Evolutionary conservation across 2,797 vertebrate genomes (phyloP), one percentile per base, ranked within the genome.

Genomic region (Pangasius sanitwongsei): DNA sequence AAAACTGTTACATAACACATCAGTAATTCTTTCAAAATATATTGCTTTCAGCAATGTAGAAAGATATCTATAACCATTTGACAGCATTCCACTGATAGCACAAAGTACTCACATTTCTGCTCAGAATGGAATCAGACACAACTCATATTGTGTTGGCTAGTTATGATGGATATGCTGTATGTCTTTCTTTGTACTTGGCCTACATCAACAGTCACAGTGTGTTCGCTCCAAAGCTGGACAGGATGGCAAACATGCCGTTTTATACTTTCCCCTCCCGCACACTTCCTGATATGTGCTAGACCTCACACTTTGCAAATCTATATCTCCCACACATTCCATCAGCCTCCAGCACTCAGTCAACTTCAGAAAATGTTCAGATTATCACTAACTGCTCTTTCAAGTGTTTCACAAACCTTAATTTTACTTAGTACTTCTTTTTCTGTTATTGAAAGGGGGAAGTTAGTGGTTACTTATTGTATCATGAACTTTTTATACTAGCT

Each of bases 141-240:
- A 67, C 86, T 89, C 92, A 89, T 91, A 91, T 87, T 89, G 90
- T 89, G 78, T 86, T 89, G 88, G 87, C 86, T 55, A 37, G 77
- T 91, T 69, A 89, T 89, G 87, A 85, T 89, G 85, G 91, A 92
- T 92, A 87, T 92, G 92, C 92, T 92, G 91, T 87, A 92, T 91
- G 85, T 93, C 85, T 87, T 86, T 93, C 92, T 92, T 94, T 94
- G 93, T 94, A 92, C 94, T 92, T 89, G 83, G 91, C 89, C 87
- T 92, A 93, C 91, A 94, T 91, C 90, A 93, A 94, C 91, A 92
- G 93, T 92, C 91, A 92, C 87, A 89, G 72, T 85, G 89, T 89
- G 91, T 90, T 91, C 86, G 81, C 92, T 92, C 87, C 89, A 92
- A 94, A 93, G 87, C 92, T 86, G 70, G 87, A 75, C 87, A 89